phyloP scores from a whole-genome alignment of 2,888 invertebrate genomes.

The Heliconius ethilla region DNA sequence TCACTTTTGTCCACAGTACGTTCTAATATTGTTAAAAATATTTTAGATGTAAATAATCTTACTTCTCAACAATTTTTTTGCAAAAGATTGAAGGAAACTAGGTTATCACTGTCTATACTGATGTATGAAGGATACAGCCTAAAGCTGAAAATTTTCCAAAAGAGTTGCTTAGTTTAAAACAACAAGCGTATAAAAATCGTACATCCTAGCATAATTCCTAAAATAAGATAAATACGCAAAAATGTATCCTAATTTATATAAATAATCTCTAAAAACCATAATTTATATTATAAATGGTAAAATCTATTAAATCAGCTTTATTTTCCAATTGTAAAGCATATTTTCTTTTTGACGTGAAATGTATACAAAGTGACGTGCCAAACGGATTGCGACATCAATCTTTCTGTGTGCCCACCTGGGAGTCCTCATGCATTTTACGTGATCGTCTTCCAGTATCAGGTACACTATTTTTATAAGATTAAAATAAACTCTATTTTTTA shows the following conservation, averaged over 20 bases:
- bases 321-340: background rate
- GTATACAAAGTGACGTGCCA: background rate
- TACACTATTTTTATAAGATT: background rate
- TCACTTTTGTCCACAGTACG: background rate
- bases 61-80: background rate
- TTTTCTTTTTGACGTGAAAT: background rate
- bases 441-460: background rate
- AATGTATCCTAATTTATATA: background rate
- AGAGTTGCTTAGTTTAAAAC: background rate
- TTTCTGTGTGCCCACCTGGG: slow-evolving; percentile 3
- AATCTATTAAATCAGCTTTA: background rate
- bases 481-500: background rate
- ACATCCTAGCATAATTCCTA: too few species aligned
- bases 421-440: slow-evolving; percentile 6
- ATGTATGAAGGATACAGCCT: background rate
- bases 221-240: too few species aligned
- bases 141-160: background rate
- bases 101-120: background rate
- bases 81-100: background rate
- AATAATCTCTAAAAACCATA: background rate
- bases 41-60: background rate
- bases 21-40: background rate
- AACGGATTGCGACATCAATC: slow-evolving; percentile 6
- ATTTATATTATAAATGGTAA: background rate
- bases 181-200: too few species aligned